Evolutionary conservation across 2,797 vertebrate species (phyloP).

Genomic region (Peromyscus eremicus): DNA sequence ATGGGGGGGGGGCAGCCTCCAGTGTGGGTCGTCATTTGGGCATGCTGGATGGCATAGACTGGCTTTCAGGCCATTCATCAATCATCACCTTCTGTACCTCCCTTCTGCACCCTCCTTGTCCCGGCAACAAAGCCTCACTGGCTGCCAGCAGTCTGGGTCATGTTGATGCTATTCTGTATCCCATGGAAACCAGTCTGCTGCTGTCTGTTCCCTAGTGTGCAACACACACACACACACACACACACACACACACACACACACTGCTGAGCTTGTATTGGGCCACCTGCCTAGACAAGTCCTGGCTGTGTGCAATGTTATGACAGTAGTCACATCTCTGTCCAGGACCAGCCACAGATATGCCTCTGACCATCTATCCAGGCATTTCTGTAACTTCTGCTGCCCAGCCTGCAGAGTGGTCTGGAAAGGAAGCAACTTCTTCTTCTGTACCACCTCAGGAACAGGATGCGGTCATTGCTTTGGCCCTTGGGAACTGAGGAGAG

Average conservation of each 20-base stretch:
- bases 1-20: fast-evolving
- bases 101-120: background rate
- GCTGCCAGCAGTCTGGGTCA: background rate
- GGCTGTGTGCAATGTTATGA: background rate
- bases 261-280: background rate
- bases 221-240: background rate
- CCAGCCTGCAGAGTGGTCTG: background rate
- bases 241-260: background rate
- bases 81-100: background rate
- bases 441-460: background rate
- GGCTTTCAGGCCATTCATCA: background rate
- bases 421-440: background rate
- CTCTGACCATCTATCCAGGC: background rate
- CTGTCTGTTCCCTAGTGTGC: background rate
- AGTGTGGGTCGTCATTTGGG: background rate
- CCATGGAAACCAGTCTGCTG: background rate
- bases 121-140: background rate
- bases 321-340: background rate
- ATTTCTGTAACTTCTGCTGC: background rate
- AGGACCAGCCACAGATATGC: background rate
- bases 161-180: background rate
- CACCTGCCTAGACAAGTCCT: background rate
- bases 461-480: background rate
- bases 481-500: background rate
- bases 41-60: background rate